Percentiles rank a stretch among this genome's conserved stretches.
Conservation (phyloP, 35 echinoderm and acorn worm genomes). For the Stichopus chloronotus region DNA sequence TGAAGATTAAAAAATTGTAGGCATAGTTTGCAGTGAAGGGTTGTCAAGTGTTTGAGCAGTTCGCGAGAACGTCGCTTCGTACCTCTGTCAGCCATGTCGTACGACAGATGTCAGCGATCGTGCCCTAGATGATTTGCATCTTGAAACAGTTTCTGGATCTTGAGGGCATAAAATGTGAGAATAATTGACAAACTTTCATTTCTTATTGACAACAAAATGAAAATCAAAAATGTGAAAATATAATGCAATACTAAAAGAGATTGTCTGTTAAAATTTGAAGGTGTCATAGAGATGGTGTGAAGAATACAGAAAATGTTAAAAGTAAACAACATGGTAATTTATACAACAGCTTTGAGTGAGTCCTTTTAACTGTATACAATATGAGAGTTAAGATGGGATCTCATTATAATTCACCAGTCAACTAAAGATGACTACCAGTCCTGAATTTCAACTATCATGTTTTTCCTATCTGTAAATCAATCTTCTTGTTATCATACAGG, state of each 20-base stretch:
- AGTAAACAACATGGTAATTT: not conserved
- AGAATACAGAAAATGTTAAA: not conserved
- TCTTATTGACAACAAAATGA: not conserved
- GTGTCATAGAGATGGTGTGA: no score
- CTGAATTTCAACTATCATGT: no score
- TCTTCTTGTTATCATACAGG: no score
- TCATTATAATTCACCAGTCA: no score
- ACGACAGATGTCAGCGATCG: not conserved
- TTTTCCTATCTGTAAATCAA: no score
- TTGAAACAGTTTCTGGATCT: not conserved
- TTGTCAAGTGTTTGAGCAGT: slow-evolving; percentile 4
- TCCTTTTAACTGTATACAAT: no score
- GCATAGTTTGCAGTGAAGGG: not conserved
- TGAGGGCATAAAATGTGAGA: not conserved
- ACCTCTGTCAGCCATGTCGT: not conserved
- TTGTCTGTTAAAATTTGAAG: no score
- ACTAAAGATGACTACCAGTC: no score
- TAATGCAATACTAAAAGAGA: not conserved
- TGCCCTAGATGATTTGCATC: not conserved
- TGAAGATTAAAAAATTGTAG: slow-evolving; percentile 1
- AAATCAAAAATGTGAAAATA: not conserved
- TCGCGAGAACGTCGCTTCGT: not conserved
- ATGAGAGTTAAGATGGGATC: no score
- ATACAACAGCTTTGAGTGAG: not conserved
- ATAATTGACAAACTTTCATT: not conserved